Conservation (phyloP, 2,113 vertebrate genomes). For the Dicaeum eximium region DNA sequence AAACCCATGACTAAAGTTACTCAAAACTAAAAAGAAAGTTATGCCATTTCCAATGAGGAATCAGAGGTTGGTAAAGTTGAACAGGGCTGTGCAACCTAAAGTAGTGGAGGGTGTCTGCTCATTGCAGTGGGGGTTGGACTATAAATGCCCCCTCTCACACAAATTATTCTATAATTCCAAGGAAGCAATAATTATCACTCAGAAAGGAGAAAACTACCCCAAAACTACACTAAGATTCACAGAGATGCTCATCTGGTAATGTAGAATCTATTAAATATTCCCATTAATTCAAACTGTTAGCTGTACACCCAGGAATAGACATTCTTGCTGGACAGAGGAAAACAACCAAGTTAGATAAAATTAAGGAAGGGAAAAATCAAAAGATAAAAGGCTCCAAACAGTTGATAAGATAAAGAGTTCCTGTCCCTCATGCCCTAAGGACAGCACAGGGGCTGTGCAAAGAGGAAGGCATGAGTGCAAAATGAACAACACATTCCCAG, state of each 20-base stretch:
- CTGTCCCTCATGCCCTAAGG: not conserved
- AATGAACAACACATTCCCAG: not conserved
- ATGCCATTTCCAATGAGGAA: not conserved
- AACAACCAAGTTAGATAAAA: not conserved
- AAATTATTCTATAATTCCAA: not conserved
- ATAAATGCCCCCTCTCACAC: not conserved
- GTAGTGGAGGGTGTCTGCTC: not conserved
- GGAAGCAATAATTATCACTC: not conserved
- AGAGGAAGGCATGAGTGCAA: not conserved
- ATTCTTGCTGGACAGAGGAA: not conserved
- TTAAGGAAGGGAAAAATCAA: not conserved
- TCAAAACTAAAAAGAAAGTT: not conserved
- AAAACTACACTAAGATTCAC: not conserved
- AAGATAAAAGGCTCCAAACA: not conserved
- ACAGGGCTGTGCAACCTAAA: not conserved
- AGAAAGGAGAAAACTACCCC: not conserved
- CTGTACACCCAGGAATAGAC: not conserved
- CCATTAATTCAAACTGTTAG: not conserved
- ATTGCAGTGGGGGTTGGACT: fast-evolving
- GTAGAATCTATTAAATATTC: not conserved
- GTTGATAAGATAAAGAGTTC: not conserved
- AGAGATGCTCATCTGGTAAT: not conserved
- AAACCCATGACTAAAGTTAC: not conserved
- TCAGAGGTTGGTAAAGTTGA: not conserved
- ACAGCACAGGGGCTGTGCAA: not conserved